Base-by-base conservation (phyloP, 2,888 invertebrate species). In the Agrochola macilenta region DNA sequence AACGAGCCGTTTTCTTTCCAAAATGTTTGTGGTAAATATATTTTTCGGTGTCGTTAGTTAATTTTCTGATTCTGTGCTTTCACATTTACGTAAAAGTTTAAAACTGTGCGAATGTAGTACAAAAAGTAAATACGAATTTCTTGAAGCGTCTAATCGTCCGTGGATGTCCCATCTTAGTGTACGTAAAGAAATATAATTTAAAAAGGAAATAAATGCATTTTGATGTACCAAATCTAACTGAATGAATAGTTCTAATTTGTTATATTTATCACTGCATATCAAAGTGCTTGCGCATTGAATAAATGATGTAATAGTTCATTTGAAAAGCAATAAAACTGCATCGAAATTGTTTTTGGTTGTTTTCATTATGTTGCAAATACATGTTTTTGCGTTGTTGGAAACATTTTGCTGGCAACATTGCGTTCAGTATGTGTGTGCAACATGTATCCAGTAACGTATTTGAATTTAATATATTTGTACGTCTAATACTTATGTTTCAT, bases 161-260 rank as follows among this genome's bases (percentile, higher is more conserved):
- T 80, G 77, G 63, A 68, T 68, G 49, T 69, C 65, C 68, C 71
- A 65, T 39, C 60, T 77, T 87, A 81, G 84, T 65, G 82, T 90
- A 89, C 86, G 88, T 90, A 89, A 83, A 74, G 66, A 86, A 83
- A 76, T 79, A 80, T 86, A 86, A 86, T 86, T 85, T 83, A 86
- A 81, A 80, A 88, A 82, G 83, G 63, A 90, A 91, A 86, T 89
- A 90, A 86, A 86, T 93, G 93, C 92, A 93, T 93, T 93, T 93
- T 87, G 79, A 85, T 85, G 79, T 88, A 91, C 93, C 93, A 93
- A 93, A 93, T 90, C 81, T 88, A 86, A 89, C 83, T 87, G 79
- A 89, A 83, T 69, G 84, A 74, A 74, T 89, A 86, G 87, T 88
- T 83, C 75, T 87, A 86, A 82, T 83, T 79, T 82, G 70, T 81